Evolutionary conservation across 2,113 vertebrate species (phyloP).

Genomic region (Arvicanthis niloticus): DNA sequence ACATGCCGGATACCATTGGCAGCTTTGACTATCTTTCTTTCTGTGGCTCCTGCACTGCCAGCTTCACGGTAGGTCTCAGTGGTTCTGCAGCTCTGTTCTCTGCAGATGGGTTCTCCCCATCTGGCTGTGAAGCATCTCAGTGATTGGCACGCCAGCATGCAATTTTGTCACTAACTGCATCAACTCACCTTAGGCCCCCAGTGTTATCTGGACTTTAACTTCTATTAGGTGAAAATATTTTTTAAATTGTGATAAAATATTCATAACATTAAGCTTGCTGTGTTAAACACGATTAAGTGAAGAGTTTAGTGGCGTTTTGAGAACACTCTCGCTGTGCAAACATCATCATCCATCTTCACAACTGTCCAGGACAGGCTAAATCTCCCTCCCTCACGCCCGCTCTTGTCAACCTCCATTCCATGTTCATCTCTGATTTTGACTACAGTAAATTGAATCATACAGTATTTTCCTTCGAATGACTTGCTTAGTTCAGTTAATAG

Average conservation of each 20-base stretch:
- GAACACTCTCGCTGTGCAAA: background rate
- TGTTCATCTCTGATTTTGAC: background rate
- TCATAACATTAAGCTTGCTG: background rate
- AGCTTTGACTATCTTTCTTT: background rate
- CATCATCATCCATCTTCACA: background rate
- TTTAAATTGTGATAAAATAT: background rate
- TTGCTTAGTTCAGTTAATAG: background rate
- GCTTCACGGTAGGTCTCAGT: fast-evolving
- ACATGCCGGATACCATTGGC: background rate
- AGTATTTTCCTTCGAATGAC: background rate
- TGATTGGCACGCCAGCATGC: background rate
- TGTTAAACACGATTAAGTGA: background rate
- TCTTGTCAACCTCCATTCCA: background rate
- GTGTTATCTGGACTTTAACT: conserved; percentile 25
- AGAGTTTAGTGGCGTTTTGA: background rate
- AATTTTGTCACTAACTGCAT: background rate
- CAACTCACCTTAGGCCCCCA: background rate
- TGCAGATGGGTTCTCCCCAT: too few species aligned
- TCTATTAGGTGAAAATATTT: background rate
- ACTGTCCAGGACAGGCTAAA: background rate
- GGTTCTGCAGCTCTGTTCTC: background rate
- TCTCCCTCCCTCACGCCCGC: background rate
- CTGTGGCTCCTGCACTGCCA: background rate
- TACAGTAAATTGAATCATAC: background rate
- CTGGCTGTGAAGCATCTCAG: background rate